Evolutionary conservation across 2,797 vertebrate genomes (phyloP).

Genomic region (Acanthopagrus latus): DNA sequence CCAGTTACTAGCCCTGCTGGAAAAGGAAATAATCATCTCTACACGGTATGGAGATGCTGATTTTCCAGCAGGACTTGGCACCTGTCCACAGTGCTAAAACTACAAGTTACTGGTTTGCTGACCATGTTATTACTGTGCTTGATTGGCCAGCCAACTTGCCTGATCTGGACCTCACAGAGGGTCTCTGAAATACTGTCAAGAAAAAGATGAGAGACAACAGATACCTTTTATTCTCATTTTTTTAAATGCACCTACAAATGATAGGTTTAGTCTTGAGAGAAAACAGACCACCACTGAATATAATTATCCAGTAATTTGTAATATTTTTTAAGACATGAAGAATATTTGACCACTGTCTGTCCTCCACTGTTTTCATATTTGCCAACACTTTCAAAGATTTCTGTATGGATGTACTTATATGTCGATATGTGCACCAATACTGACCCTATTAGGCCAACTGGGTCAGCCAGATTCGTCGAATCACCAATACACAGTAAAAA

Average conservation of each 20-base stretch:
- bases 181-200: too few species aligned
- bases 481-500: neutral
- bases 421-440: neutral
- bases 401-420: neutral
- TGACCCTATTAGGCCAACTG: neutral
- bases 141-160: too few species aligned
- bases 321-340: neutral
- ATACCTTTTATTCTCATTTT: too few species aligned
- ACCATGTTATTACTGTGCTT: too few species aligned
- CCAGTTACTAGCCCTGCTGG: too few species aligned
- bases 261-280: constrained; percentile 6
- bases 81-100: too few species aligned
- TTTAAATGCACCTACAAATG: neutral
- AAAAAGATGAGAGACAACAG: too few species aligned
- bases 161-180: too few species aligned
- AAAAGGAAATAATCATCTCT: too few species aligned
- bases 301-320: neutral
- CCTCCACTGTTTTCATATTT: neutral
- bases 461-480: neutral
- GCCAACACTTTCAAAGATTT: neutral
- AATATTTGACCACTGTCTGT: neutral
- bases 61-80: too few species aligned
- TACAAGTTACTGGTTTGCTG: too few species aligned
- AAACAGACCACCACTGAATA: neutral
- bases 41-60: too few species aligned